Percentiles rank a stretch among this genome's conserved stretches.
These are phyloP conservation scores for Gorilla gorilla DNA, from an alignment of 2,113 vertebrate species.

Conservation along the genomic window DNA sequence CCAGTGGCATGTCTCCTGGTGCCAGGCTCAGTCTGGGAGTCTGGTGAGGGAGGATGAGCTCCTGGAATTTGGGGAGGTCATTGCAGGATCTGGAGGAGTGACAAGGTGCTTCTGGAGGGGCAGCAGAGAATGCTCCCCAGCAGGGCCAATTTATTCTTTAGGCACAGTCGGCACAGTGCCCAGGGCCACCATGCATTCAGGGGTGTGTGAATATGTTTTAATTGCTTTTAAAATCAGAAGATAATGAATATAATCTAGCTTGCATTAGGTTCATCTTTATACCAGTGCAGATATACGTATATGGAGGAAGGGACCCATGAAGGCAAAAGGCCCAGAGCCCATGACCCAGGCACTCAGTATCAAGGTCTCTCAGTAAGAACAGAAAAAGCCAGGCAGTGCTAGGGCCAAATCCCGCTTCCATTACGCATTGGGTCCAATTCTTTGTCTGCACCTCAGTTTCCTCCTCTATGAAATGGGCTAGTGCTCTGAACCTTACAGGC, in stretches of 20 bases:
- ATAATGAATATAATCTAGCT: not conserved
- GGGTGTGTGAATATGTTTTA: rapidly evolving
- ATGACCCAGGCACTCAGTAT: not conserved
- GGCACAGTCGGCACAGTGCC: rapidly evolving
- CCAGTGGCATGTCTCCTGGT: rapidly evolving
- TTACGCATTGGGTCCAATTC: not conserved
- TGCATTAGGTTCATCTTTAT: not conserved
- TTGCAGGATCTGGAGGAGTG: not conserved
- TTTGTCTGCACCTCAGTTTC: not conserved
- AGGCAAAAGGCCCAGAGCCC: not conserved
- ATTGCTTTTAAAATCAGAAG: not conserved
- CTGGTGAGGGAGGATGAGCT: not conserved
- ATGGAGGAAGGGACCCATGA: not conserved
- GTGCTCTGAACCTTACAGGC: not conserved
- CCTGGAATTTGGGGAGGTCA: no score
- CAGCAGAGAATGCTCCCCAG: not conserved
- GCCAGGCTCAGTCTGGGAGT: rapidly evolving
- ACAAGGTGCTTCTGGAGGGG: not conserved
- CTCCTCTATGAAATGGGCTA: not conserved
- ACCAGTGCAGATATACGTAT: not conserved
- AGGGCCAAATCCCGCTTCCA: not conserved
- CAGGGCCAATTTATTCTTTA: no score
- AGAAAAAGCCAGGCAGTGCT: not conserved
- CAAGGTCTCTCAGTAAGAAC: not conserved
- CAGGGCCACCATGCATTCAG: rapidly evolving